Base-by-base conservation (phyloP, 2,888 invertebrate genomes). In the Cordylochernes scorpioides region DNA sequence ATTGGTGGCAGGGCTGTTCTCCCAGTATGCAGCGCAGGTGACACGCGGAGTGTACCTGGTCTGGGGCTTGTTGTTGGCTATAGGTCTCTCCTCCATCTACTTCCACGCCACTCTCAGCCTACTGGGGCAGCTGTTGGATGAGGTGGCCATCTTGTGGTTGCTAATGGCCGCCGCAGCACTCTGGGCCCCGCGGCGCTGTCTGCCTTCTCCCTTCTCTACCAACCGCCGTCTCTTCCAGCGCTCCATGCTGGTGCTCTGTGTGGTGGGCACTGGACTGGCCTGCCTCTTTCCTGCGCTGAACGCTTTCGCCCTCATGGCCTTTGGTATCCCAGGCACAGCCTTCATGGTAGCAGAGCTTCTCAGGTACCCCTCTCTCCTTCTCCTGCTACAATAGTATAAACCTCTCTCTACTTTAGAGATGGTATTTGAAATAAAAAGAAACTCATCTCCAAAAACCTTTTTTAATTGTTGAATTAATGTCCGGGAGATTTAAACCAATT, bases 91-190 rank as follows among this genome's bases (percentile, higher is more conserved):
- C 43, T 74, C 74, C 17, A 73, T 72, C 36, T 77, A 77, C 50
- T 77, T 77, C 48, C 77, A 77, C 54, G 74, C 75, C 5, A 77
- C 75, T 3, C 57, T 77, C 17, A 73, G 73, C 45, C 59, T 75
- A 44, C 65, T 73, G 40, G 72, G 74, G 15, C 75, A 77, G 54
- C 52, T 77, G 17, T 52, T 77, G 32, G 75, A 77, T 53, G 75
- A 77, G 49, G 53, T 75, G 40, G 67, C 73, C 25, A 77, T 77
- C 46, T 49, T 77, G 25, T 77, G 75, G 77, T 67, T 74, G 2
- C 67, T 70, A 42, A 68, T 71, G 61, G 69, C 71, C 14, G 68
- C 67, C 4, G 68, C 71, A 48, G 67, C 70, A 18, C 61, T 74
- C 56, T 74, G 72, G 54, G 25, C 47, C 27, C 48, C 47, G 7